Percentiles rank a stretch among this genome's conserved stretches.
Conservation (phyloP, 1,140 invertebrate species). For the Drosophila truncata region DNA sequence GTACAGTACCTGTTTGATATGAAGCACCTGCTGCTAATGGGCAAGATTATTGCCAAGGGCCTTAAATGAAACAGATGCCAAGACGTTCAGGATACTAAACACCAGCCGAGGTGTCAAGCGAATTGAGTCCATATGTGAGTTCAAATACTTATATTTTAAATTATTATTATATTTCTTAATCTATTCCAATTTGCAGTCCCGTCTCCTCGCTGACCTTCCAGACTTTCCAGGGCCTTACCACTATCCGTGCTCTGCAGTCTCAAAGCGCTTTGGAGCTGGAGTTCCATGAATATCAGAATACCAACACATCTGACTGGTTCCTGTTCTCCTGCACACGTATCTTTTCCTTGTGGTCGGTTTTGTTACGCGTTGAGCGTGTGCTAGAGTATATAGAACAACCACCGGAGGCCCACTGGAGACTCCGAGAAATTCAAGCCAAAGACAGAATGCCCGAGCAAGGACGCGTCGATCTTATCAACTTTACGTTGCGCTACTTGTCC, state of each 20-base stretch:
- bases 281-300: slow-evolving; percentile 89
- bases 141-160: not conserved
- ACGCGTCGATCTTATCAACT: no score
- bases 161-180: not conserved
- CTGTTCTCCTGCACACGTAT: slow-evolving; percentile 89
- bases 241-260: slow-evolving; percentile 90
- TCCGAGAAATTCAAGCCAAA: no score
- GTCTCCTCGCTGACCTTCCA: slow-evolving; percentile 91
- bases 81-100: slow-evolving; percentile 86
- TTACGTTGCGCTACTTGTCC: no score
- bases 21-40: slow-evolving; percentile 89
- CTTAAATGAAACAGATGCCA: no score
- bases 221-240: slow-evolving; percentile 92
- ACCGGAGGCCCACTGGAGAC: no score
- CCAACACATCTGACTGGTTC: slow-evolving; percentile 90
- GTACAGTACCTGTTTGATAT: slow-evolving; percentile 93
- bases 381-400: no score
- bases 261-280: slow-evolving; percentile 88
- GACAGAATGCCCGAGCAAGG: no score
- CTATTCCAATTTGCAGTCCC: slow-evolving; percentile 87
- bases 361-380: slow-evolving; percentile 90
- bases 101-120: slow-evolving; percentile 94
- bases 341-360: slow-evolving; percentile 87
- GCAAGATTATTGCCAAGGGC: slow-evolving; percentile 85
- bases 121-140: slow-evolving; percentile 92